Base-by-base conservation (phyloP, 2,797 vertebrate genomes). In the Melanotaenia nigrans region DNA sequence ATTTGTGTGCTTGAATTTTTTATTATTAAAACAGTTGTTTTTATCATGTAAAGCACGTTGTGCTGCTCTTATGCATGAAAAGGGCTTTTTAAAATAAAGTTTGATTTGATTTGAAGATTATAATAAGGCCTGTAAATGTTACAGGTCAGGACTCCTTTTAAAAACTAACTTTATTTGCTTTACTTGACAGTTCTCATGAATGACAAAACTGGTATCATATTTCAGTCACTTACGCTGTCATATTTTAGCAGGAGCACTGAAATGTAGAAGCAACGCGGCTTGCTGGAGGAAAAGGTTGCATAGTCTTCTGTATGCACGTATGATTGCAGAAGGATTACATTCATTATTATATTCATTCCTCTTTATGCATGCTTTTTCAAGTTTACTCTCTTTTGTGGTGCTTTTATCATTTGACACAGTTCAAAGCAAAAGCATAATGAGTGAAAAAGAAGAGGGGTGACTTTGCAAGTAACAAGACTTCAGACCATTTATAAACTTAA, bases 391-490 rank as follows among this genome's bases (percentile, higher is more conserved):
- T 54, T 9, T 55, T 18, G 14, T 18, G 25, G 28, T 9, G 8
- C 14, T 30, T 18, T 2, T 54, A 54, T 36, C 25, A 28, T 55
- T 65, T 36, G 18, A 65, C 49, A 68, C 49, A 57, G 22, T 56
- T 79, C 30, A 45, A 12, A 30, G 33, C 47, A 55, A 77, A 76
- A 76, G 49, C 32, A 71, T 72, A 68, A 7, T 32, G 22, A 60
- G 11, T 54, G 32, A 73, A 73, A 65, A 32, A 13, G 3, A 49
- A 36, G 20, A 28, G 18, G 16, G 10, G 12, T 10, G 22, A 68
- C 65, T 77, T 36, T 68, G 14, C 30, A 25, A 76, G 61, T 49
- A 76, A 83, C 25, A 75, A 75, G 59, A 13, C 28, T 30, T 38
- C 33, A 33, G 67, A 64, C 36, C 35, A 51, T 68, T 74, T 74